Percentiles rank a stretch among this genome's conserved stretches.
phyloP scores from a whole-genome alignment of 2,888 invertebrate species.

The Rotaria socialis region DNA sequence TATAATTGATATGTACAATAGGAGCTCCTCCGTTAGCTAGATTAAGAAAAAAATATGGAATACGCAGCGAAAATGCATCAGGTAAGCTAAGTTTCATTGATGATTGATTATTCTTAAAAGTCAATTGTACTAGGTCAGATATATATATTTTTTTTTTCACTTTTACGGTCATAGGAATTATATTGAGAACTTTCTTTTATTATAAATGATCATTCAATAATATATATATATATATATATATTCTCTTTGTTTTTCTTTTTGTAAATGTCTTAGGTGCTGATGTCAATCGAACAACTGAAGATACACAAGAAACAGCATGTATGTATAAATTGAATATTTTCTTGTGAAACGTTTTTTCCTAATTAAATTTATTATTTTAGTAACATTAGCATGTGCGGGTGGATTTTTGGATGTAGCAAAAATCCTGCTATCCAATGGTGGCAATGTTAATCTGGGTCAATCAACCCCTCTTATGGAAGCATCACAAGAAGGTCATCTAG shows the following conservation, averaged over 20 bases:
- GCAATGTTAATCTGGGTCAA: slow-evolving; percentile 85
- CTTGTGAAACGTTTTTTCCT: slow-evolving; percentile 66
- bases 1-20: no score
- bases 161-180: no score
- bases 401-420: slow-evolving; percentile 92
- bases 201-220: no score
- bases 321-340: slow-evolving; percentile 66
- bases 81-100: no score
- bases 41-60: no score
- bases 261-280: slow-evolving; percentile 67
- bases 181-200: no score
- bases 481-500: slow-evolving; percentile 91
- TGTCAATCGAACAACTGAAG: slow-evolving; percentile 96
- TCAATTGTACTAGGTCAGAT: no score
- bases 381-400: slow-evolving; percentile 90
- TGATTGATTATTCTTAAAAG: no score
- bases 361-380: slow-evolving; percentile 64
- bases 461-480: slow-evolving; percentile 98
- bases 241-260: background rate
- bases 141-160: no score
- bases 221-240: no score
- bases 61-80: no score
- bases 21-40: no score
- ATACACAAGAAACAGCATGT: slow-evolving; percentile 88
- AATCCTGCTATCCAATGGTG: slow-evolving; percentile 87